These are phyloP conservation scores for Euwallacea fornicatus DNA, from an alignment of 1,140 invertebrate genomes.

Conservation along the genomic window DNA sequence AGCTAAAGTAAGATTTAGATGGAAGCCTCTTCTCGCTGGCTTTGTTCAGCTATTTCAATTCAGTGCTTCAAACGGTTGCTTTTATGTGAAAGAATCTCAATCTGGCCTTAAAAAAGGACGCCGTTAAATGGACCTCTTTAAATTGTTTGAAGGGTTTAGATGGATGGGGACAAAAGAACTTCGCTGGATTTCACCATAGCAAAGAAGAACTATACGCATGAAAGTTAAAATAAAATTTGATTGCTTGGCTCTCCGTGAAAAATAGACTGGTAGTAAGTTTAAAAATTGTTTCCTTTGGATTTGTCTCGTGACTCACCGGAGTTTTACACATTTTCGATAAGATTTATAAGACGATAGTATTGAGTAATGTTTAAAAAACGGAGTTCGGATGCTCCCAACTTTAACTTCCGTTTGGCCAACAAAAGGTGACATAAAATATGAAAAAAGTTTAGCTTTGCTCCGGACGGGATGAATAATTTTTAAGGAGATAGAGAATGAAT, in stretches of 20 bases:
- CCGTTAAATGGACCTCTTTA: slow-evolving; percentile 15
- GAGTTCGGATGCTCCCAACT: slow-evolving; percentile 13
- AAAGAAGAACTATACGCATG: not conserved
- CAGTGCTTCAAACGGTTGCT: slow-evolving; percentile 18
- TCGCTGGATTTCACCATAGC: slow-evolving; percentile 1
- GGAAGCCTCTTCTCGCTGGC: slow-evolving; percentile 10
- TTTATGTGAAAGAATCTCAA: slow-evolving; percentile 24
- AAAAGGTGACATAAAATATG: slow-evolving; percentile 31
- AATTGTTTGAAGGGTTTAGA: slow-evolving; percentile 5
- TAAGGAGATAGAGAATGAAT: slow-evolving; percentile 26
- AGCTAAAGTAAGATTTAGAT: slow-evolving; percentile 17
- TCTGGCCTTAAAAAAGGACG: slow-evolving; percentile 21
- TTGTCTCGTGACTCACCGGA: slow-evolving; percentile 15
- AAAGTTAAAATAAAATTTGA: no score
- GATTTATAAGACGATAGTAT: slow-evolving; percentile 26
- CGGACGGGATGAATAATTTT: slow-evolving; percentile 28
- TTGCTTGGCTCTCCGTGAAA: not conserved
- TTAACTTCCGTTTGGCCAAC: slow-evolving; percentile 13
- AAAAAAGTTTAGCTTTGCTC: slow-evolving; percentile 30
- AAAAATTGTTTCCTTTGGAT: not conserved
- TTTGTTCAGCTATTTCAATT: slow-evolving; percentile 23
- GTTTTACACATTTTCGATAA: slow-evolving; percentile 17
- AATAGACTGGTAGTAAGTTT: no score
- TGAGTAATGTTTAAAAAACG: slow-evolving; percentile 25
- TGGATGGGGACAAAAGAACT: slow-evolving; percentile 16